A percentile compares a stretch with the other conserved stretches of the same genome.
Conservation (phyloP, 2,797 vertebrate species). For the Silurus lanzhouensis region DNA sequence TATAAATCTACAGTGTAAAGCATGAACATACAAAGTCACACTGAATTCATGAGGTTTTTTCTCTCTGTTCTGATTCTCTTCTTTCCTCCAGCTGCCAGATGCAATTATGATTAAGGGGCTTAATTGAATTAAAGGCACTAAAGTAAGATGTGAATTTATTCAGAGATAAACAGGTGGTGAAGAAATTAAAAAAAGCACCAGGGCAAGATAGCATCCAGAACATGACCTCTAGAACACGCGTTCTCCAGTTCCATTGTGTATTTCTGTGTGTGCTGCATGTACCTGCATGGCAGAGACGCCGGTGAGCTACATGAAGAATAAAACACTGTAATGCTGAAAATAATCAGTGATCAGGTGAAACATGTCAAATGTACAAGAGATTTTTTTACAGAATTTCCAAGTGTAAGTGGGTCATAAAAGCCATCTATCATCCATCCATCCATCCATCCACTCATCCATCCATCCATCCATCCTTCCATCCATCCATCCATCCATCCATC, state of each 20-base stretch:
- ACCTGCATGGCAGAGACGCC: background rate
- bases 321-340: background rate
- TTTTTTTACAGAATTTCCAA: no score
- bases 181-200: slow-evolving; percentile 40
- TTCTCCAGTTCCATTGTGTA: slow-evolving; percentile 11
- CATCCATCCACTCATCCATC: background rate
- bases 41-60: slow-evolving; percentile 20
- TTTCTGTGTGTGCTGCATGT: no score
- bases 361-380: no score
- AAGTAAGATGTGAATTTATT: slow-evolving; percentile 53
- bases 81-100: slow-evolving; percentile 40
- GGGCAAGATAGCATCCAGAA: slow-evolving; percentile 20
- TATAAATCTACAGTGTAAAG: no score
- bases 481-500: no score
- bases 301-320: background rate
- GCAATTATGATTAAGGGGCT: slow-evolving; percentile 54
- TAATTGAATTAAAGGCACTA: slow-evolving; percentile 55
- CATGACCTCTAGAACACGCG: slow-evolving; percentile 10
- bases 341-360: no score
- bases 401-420: no score
- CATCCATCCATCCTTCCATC: background rate
- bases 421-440: background rate
- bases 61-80: slow-evolving; percentile 2
- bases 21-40: background rate
- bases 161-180: slow-evolving; percentile 49